These are phyloP conservation scores for Apteryx owenii DNA, from an alignment of 2,113 vertebrate genomes.

Conservation along the genomic window DNA sequence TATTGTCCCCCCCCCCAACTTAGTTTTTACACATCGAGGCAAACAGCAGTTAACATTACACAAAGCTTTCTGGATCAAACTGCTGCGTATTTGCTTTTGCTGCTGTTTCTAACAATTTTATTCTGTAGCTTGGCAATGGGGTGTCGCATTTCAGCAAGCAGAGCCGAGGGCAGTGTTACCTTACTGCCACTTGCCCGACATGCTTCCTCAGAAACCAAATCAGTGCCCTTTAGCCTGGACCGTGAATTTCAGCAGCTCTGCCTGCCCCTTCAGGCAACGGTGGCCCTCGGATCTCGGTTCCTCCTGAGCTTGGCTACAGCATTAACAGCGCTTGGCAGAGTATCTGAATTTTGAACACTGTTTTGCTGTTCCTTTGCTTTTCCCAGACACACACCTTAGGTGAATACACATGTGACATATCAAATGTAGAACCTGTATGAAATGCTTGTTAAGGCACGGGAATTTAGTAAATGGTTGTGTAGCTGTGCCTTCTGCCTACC, in stretches of 20 bases:
- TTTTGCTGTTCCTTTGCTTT: background rate
- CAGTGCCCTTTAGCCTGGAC: background rate
- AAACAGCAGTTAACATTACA: background rate
- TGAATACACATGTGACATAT: background rate
- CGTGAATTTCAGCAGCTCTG: background rate
- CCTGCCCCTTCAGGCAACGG: background rate
- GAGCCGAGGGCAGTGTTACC: background rate
- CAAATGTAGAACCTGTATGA: background rate
- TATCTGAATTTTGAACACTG: background rate
- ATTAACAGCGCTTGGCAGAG: background rate
- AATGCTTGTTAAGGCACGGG: background rate
- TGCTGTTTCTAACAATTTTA: background rate
- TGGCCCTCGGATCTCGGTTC: background rate
- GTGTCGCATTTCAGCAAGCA: background rate
- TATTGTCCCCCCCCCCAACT: too few relatives aligned
- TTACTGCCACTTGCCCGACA: background rate
- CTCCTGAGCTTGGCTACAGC: background rate
- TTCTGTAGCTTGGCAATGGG: background rate
- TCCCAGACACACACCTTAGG: background rate
- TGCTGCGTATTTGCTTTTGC: fast-evolving
- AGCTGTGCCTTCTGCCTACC: background rate
- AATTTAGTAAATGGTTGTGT: background rate
- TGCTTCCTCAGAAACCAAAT: background rate
- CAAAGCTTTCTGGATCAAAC: background rate
- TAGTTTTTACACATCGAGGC: background rate